These are phyloP conservation scores for Benitochromis conjunctus DNA, from an alignment of 2,113 vertebrate genomes.

Conservation along the genomic window DNA sequence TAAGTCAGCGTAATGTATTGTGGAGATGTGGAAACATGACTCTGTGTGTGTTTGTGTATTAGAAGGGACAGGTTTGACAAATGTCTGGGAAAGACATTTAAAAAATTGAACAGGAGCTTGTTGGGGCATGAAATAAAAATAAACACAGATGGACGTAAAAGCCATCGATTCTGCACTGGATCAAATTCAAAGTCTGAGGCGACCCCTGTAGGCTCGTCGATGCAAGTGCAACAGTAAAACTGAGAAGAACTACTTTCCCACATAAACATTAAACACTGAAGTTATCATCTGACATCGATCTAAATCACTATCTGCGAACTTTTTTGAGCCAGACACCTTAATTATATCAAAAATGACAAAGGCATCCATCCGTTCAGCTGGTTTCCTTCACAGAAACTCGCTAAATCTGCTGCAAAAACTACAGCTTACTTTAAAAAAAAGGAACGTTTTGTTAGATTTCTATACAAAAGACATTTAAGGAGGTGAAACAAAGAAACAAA, in stretches of 20 bases:
- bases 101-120: background rate
- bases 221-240: constrained; percentile 5
- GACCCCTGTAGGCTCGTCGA: constrained; percentile 34
- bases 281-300: background rate
- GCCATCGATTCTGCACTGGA: background rate
- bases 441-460: background rate
- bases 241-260: background rate
- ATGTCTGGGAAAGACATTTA: background rate
- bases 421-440: background rate
- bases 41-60: background rate
- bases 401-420: background rate
- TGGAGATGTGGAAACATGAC: background rate
- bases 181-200: constrained; percentile 42
- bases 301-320: background rate
- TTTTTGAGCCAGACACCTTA: background rate
- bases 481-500: background rate
- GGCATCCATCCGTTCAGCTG: background rate
- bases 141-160: constrained; percentile 7
- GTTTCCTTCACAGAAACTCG: background rate
- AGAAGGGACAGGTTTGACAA: background rate
- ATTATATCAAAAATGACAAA: background rate
- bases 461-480: background rate
- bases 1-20: background rate
- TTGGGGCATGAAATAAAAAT: background rate
- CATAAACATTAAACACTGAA: background rate